A percentile compares a stretch with the other conserved stretches of the same genome.
Evolutionary conservation across 2,888 invertebrate species (phyloP).

Genomic region (Minunthozetes semirufus): DNA sequence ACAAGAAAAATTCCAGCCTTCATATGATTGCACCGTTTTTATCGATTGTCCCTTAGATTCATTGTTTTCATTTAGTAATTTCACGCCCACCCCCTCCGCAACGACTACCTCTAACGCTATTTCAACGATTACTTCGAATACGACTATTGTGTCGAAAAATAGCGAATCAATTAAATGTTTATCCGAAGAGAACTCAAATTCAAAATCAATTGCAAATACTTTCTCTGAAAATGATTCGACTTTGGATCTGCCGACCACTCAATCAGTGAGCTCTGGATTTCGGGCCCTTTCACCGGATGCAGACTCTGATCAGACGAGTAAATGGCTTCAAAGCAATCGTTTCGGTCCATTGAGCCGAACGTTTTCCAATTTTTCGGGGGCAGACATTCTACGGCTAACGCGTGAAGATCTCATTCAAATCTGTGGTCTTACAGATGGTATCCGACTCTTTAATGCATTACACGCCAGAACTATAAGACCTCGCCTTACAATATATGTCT

Average conservation of each 20-base stretch:
- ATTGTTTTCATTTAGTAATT: slow-evolving; percentile 31
- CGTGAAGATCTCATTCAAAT: slow-evolving; percentile 89
- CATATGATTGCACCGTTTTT: slow-evolving; percentile 88
- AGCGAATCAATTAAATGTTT: slow-evolving; percentile 2
- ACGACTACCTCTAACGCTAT: neutral
- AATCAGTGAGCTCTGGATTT: slow-evolving; percentile 53
- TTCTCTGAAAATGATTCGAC: neutral
- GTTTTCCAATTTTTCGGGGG: slow-evolving; percentile 77
- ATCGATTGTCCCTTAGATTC: slow-evolving; percentile 55
- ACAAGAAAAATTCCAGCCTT: slow-evolving; percentile 83
- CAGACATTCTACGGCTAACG: slow-evolving; percentile 78
- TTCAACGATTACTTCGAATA: neutral
- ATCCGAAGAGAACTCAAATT: neutral
- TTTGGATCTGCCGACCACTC: neutral
- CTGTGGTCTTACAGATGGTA: slow-evolving; percentile 87
- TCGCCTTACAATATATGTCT: slow-evolving; percentile 73
- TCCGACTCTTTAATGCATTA: slow-evolving; percentile 80
- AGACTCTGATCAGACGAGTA: slow-evolving; percentile 57
- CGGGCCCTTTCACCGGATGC: slow-evolving; percentile 54
- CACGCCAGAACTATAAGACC: slow-evolving; percentile 63
- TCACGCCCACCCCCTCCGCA: neutral
- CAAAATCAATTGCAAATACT: neutral
- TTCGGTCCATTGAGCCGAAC: slow-evolving; percentile 68
- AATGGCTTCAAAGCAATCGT: slow-evolving; percentile 71
- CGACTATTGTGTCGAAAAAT: neutral